Evolutionary conservation across 2,113 vertebrate species (phyloP), one percentile per base, ranked within the genome.

Genomic region (Thunnus maccoyii): DNA sequence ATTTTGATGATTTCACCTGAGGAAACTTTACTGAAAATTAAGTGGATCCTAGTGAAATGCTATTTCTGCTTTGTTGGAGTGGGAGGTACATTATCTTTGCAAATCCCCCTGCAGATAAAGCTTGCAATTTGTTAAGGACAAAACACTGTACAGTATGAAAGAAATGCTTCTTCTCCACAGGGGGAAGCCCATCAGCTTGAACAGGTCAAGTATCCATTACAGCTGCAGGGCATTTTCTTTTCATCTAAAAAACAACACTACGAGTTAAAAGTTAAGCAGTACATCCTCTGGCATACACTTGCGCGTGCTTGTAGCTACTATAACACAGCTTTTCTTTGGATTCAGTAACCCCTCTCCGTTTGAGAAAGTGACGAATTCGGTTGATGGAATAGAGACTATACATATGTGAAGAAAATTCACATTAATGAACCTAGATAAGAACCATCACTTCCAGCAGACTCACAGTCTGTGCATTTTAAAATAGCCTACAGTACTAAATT

Each of bases 391-490:
- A 71, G 62, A 16, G 18, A 14, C 55, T 80, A 57, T 65, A 72
- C 9, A 9, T 8, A 41, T 81, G 75, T 81, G 75, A 85, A 75
- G 55, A 84, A 70, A 83, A 88, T 55, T 73, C 83, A 62, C 25
- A 75, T 84, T 83, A 76, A 88, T 74, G 41, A 93, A 88, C 9
- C 72, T 55, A 55, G 30, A 88, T 76, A 80, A 83, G 54, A 87
- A 83, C 55, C 72, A 73, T 61, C 51, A 84, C 72, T 72, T 84
- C 47, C 54, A 69, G 55, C 71, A 78, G 67, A 80, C 48, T 47
- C 9, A 32, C 52, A 18, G 61, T 25, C 3, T 41, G 50, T 52
- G 52, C 18, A 72, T 90, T 91, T 89, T 82, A 55, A 90, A 92
- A 91, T 74, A 84, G 83, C 50, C 57, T 0, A 4, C 47, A 9